Evolutionary conservation across 1,140 invertebrate genomes (phyloP).

Genomic region (Drosophila virilis): DNA sequence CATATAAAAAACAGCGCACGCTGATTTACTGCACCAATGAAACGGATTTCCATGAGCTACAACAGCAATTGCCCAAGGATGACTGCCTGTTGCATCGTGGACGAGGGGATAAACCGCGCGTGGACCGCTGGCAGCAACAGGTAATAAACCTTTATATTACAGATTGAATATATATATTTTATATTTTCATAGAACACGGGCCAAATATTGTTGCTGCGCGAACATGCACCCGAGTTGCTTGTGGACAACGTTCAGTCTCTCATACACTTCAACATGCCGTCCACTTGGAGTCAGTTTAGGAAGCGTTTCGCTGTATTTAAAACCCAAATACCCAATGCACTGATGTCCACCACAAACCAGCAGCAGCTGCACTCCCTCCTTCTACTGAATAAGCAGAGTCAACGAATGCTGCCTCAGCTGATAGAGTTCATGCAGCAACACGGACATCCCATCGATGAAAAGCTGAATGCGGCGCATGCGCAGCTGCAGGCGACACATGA

Average conservation of each 20-base stretch:
- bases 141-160: background rate
- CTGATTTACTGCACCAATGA: slow-evolving; percentile 10
- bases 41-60: slow-evolving; percentile 1
- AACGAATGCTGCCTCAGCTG: slow-evolving; percentile 26
- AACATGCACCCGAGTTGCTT: slow-evolving; percentile 22
- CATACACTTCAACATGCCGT: slow-evolving; percentile 29
- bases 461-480: background rate
- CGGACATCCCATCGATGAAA: background rate
- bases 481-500: slow-evolving; percentile 15
- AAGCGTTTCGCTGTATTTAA: slow-evolving; percentile 17
- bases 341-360: background rate
- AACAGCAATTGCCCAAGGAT: background rate
- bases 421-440: slow-evolving; percentile 33
- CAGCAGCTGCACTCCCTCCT: slow-evolving; percentile 17
- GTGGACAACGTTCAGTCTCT: slow-evolving; percentile 13
- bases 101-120: slow-evolving; percentile 7
- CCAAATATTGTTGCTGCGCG: slow-evolving; percentile 23
- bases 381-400: slow-evolving; percentile 8
- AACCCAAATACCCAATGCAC: background rate
- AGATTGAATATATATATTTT: background rate
- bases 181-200: background rate
- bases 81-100: slow-evolving; percentile 18
- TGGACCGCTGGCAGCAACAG: slow-evolving; percentile 28
- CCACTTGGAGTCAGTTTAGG: slow-evolving; percentile 26
- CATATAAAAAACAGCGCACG: slow-evolving; percentile 4